Percentiles rank a stretch among this genome's conserved stretches.
Evolutionary conservation across 2,113 vertebrate species (phyloP).

Genomic region (Gopherus flavomarginatus): DNA sequence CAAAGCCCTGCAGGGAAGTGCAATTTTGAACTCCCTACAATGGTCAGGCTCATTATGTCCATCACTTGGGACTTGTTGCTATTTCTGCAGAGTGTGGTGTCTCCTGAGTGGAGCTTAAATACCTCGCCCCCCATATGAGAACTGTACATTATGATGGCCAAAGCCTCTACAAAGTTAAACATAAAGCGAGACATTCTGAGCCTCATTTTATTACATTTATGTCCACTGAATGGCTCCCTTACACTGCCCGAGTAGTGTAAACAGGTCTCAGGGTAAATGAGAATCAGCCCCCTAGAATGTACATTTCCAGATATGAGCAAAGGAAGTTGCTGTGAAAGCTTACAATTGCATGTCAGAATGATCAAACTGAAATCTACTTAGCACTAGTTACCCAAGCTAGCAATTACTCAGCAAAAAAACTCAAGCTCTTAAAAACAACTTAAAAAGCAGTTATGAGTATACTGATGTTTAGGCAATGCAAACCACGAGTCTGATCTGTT

Average conservation of each 20-base stretch:
- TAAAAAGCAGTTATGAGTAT: not conserved
- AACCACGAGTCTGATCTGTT: not conserved
- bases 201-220: not conserved
- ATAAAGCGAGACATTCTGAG: not conserved
- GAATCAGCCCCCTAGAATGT: not conserved
- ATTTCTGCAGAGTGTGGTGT: not conserved
- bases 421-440: not conserved
- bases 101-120: not conserved
- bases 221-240: not conserved
- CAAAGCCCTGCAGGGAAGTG: not conserved
- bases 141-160: not conserved
- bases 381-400: not conserved
- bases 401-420: not conserved
- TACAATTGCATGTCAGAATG: not conserved
- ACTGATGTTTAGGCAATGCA: constrained; percentile 33
- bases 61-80: not conserved
- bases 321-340: constrained; percentile 2
- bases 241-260: not conserved
- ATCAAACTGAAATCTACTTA: constrained; percentile 72
- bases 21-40: not conserved
- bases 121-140: not conserved
- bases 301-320: not conserved
- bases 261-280: not conserved
- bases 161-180: not conserved
- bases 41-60: not conserved